Evolutionary conservation across 2,888 invertebrate species (phyloP), one percentile per base, ranked within the genome.

Genomic region (Belgica antarctica): DNA sequence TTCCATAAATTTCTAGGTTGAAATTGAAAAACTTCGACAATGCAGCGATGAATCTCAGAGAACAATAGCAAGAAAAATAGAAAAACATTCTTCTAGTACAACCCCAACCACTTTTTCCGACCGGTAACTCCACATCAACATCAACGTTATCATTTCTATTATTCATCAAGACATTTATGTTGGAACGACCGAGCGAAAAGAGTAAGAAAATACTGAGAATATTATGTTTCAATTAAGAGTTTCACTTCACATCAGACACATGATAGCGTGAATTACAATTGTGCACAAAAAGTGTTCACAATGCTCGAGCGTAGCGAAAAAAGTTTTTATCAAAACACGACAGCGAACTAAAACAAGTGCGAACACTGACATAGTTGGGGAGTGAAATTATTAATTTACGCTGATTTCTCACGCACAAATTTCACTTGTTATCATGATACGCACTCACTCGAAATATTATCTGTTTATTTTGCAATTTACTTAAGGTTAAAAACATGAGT

Each of bases 381-480:
- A 62, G 34, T 34, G 34, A 62, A 19, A 62, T 62, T 62, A 62
- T 65, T 65, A 65, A 65, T 65, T 65, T 65, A 65, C 47, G 8
- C 46, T 47, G 47, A 25, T 27, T 25, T 24, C 36, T 24, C 65
- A 65, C 65, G 65, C 65, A 65, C 65, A 46, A 65, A 46, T 65
- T 46, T 27, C 19, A 65, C 65, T 47, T 65, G 65, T 65, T 65
- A 65, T 65, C 65, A 65, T 25, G 65, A 63, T 63, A 36, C 34
- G 36, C 31, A 12, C 36, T 8, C 17, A 12, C 36, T 24, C 25
- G 17, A 65, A 65, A 46, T 65, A 65, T 65, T 65, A 65, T 65
- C 65, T 65, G 65, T 65, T 65, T 65, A 47, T 46, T 46, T 25
- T 46, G 65, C 65, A 65, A 36, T 65, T 65, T 65, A 65, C 47